Evolutionary conservation across 2,888 invertebrate genomes (phyloP).

Genomic region (Drepana falcataria): DNA sequence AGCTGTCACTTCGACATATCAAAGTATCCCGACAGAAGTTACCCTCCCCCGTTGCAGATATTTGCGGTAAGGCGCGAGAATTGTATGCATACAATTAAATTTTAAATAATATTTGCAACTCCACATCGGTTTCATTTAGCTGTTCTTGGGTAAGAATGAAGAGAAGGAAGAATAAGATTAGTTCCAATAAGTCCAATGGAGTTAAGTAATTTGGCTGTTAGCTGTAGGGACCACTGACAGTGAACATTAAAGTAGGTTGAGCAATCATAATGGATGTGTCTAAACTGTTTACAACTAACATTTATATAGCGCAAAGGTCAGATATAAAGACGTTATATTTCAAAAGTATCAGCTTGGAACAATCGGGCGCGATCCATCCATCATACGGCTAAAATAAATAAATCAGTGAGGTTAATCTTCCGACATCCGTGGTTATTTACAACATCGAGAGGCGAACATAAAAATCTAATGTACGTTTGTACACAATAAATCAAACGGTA

Average conservation of each 20-base stretch:
- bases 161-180: no score
- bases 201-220: no score
- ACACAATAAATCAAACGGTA: slow-evolving; percentile 51
- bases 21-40: no score
- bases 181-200: no score
- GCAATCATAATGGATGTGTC: slow-evolving; percentile 14
- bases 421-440: slow-evolving; percentile 58
- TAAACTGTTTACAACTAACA: slow-evolving; percentile 3
- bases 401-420: slow-evolving; percentile 61
- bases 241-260: slow-evolving; percentile 19
- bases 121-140: no score
- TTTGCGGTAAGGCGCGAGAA: no score
- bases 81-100: no score
- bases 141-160: no score
- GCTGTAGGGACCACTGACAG: not conserved
- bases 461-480: slow-evolving; percentile 64
- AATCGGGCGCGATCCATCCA: slow-evolving; percentile 38
- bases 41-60: no score
- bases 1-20: no score
- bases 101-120: no score
- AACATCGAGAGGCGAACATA: slow-evolving; percentile 60
- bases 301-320: slow-evolving; percentile 20
- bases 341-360: slow-evolving; percentile 16
- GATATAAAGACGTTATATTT: slow-evolving; percentile 16
- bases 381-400: slow-evolving; percentile 65